Base-by-base conservation (phyloP, 2,888 invertebrate genomes). In the Nephrocerus scutellatus region DNA sequence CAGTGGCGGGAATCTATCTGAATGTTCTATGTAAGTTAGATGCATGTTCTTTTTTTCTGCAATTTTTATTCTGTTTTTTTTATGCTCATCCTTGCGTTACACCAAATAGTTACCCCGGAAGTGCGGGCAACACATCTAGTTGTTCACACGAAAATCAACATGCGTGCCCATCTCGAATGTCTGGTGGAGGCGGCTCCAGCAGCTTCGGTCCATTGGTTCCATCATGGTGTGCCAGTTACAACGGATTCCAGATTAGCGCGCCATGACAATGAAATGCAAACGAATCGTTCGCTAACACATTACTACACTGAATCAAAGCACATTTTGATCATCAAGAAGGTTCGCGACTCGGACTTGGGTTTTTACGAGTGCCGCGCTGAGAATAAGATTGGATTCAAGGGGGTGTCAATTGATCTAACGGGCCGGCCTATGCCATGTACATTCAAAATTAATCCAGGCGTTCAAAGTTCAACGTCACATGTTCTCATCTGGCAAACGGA, bases 401-500 rank as follows among this genome's bases (percentile, higher is more conserved):
- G 82, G 45, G 70, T 78, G 3, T 73, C 75, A 14, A 78, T 88
- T 47, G 83, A 82, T 58, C 69, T 89, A 6, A 84, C 86, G 43
- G 87, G 66, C 10, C 57, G 66, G 5, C 69, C 68, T 3, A 58
- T 64, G 60, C 58, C 68, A 21, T 63, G 63, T 39, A 47, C 60
- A 6, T 68, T 68, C 34, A 68, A 68, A 44, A 62, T 59, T 14
- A 63, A 65, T 44, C 62, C 62, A 1, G 55, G 56, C 32, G 53
- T 59, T 3, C 61, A 65, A 38, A 61, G 62, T 24, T 56, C 64
- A 36, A 77, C 61, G 38, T 75, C 79, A 18, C 84, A 82, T 58
- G 80, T 78, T 6, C 71, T 89, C 3, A 78, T 85, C 35, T 89
- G 88, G 88, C 84, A 85, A 58, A 87, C 86, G 1, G 87, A 88